These are phyloP conservation scores for Fregetta grallaria DNA, from an alignment of 2,113 vertebrate species.

Conservation along the genomic window DNA sequence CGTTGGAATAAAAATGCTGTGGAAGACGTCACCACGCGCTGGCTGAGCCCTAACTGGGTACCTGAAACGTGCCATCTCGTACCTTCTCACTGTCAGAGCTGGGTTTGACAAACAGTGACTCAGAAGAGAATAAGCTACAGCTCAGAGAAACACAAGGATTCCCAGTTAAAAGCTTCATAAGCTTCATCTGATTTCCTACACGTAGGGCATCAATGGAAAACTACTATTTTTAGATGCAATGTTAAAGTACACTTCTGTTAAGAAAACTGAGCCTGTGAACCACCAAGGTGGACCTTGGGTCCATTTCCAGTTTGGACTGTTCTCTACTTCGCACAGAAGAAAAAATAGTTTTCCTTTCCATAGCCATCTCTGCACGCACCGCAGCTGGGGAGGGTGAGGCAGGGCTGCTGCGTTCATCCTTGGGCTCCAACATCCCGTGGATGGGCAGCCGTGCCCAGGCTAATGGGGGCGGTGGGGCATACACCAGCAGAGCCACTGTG, in stretches of 20 bases:
- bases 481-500: neutral
- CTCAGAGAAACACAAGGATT: neutral
- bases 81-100: neutral
- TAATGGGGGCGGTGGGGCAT: rapidly evolving
- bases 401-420: neutral
- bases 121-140: neutral
- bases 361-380: neutral
- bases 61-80: neutral
- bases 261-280: neutral
- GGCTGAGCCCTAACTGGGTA: neutral
- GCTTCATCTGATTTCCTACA: neutral
- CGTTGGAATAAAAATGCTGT: neutral
- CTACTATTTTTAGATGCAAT: neutral
- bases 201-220: neutral
- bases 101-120: neutral
- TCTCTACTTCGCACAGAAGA: neutral
- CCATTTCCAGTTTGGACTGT: neutral
- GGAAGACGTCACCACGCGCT: neutral
- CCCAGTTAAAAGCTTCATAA: neutral
- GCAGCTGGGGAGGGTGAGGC: neutral
- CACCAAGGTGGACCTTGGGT: neutral
- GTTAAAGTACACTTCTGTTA: neutral
- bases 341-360: neutral
- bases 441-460: neutral
- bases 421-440: neutral